Evolutionary conservation across 2,888 invertebrate species (phyloP).

Genomic region (Paralinhomoeus sp.): DNA sequence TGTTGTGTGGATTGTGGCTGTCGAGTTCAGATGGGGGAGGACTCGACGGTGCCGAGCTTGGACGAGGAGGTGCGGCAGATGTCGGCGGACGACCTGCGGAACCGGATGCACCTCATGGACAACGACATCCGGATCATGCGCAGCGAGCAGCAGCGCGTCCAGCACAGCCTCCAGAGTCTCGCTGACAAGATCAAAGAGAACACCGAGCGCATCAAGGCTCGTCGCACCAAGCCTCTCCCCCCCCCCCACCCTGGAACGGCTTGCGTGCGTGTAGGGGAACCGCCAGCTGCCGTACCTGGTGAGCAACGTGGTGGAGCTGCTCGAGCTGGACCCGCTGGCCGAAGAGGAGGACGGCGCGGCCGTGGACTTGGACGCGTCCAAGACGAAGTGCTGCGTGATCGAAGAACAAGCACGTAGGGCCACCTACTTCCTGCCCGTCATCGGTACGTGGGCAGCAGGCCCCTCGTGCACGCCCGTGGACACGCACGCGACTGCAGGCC

Average conservation of each 20-base stretch:
- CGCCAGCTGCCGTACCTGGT: conserved; percentile 95
- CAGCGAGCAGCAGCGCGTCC: conserved; percentile 89
- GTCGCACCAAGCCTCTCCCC: not conserved
- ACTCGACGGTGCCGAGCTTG: no score
- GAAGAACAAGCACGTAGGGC: conserved; percentile 81
- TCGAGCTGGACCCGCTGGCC: conserved; percentile 86
- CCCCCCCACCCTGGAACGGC: not conserved
- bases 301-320: conserved; percentile 88
- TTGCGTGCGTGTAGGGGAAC: conserved; percentile 39
- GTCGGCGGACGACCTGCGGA: conserved; percentile 33
- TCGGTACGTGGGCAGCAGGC: conserved; percentile 90
- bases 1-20: no score
- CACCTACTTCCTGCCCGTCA: conserved; percentile 95
- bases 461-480: no score
- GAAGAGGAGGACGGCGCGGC: no score
- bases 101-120: conserved; percentile 80
- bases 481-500: no score
- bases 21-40: no score
- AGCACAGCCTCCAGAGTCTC: conserved; percentile 88
- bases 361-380: conserved; percentile 90
- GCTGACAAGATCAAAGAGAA: conserved; percentile 31
- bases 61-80: conserved; percentile 22
- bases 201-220: conserved; percentile 24
- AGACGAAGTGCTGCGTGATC: conserved; percentile 97
- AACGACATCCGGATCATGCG: conserved; percentile 98